Evolutionary conservation across 2,797 vertebrate species (phyloP), one percentile per base, ranked within the genome.

Genomic region (Siniperca scherzeri): DNA sequence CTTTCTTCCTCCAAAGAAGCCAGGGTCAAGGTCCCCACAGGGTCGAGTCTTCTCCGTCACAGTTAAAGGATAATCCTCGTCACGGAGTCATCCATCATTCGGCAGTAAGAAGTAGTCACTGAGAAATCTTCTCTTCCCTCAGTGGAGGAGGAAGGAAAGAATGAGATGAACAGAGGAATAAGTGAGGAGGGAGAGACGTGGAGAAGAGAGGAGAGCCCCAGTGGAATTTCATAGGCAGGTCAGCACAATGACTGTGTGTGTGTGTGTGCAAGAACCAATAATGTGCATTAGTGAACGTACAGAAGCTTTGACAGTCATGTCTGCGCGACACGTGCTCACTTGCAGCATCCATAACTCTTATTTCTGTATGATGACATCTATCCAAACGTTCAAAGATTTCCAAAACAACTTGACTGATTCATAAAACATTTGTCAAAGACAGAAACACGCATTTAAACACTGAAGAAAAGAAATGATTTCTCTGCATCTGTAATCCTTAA

Each of bases 201-300:
- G 84, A 89, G 88, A 85, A 67, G 62, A 74, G 87, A 87, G 82
- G 78, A 87, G 79, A 86, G 82, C 86, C 96, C 93, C 95, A 64
- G 86, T 53, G 94, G 95, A 94, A 89, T 94, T 93, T 66, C 48
- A 84, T 68, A 93, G 93, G 89, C 94, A 93, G 95, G 95, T 94
- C 94, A 92, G 84, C 83, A 85, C 78, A 82, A 89, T 82, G 86
- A 59, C 74, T 83, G 81, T 60, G 67, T 38, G 71, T 64, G 71
- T 64, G 76, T 67, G 82, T 50, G 78, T 46, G 64, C 33, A 70
- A 59, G 77, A 89, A 86, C 78, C 46, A 42, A 77, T 68, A 82
- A 79, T 42, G 25, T 66, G 82, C 53, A 57, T n/a, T 21, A 74
- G 33, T 48, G 60, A 70, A 50, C 4, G 4, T 16, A 33, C 48